phyloP scores from a whole-genome alignment of 2,797 vertebrate genomes.

The Capromys pilorides region DNA sequence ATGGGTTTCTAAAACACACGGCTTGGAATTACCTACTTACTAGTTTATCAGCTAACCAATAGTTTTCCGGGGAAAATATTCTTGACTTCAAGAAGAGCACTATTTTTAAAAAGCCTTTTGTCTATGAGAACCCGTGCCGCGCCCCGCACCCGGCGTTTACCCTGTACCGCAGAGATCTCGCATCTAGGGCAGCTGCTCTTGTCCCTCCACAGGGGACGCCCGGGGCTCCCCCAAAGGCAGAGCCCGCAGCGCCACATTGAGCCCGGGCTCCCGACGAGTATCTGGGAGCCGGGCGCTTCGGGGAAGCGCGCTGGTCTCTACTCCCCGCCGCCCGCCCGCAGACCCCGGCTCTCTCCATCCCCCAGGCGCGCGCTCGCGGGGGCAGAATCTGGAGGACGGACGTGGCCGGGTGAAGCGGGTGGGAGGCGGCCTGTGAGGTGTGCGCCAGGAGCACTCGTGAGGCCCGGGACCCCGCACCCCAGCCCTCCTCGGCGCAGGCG shows the following conservation, averaged over 20 bases:
- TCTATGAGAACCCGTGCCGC: not conserved
- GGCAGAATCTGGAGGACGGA: not conserved
- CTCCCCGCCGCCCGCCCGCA: not conserved
- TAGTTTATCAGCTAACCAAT: not conserved
- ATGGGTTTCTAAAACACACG: not conserved
- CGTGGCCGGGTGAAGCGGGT: not conserved
- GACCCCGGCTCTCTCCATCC: not conserved
- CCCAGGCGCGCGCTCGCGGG: too few relatives aligned
- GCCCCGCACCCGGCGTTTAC: not conserved
- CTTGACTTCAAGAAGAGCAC: not conserved
- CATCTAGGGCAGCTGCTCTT: accelerated
- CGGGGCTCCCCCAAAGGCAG: not conserved
- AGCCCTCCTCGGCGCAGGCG: not conserved
- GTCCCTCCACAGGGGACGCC: accelerated
- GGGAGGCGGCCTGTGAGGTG: not conserved
- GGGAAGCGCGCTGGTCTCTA: not conserved
- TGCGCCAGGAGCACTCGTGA: not conserved
- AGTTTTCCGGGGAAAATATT: not conserved
- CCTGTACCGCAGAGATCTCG: not conserved
- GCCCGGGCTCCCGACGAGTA: not conserved
- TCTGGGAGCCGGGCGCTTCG: not conserved
- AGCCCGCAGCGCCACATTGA: not conserved
- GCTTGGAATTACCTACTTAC: not conserved
- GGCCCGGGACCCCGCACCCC: not conserved
- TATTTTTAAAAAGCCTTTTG: not conserved